These are phyloP conservation scores for Enteromius trimaculatus DNA, from an alignment of 2,797 vertebrate genomes.

Conservation along the genomic window DNA sequence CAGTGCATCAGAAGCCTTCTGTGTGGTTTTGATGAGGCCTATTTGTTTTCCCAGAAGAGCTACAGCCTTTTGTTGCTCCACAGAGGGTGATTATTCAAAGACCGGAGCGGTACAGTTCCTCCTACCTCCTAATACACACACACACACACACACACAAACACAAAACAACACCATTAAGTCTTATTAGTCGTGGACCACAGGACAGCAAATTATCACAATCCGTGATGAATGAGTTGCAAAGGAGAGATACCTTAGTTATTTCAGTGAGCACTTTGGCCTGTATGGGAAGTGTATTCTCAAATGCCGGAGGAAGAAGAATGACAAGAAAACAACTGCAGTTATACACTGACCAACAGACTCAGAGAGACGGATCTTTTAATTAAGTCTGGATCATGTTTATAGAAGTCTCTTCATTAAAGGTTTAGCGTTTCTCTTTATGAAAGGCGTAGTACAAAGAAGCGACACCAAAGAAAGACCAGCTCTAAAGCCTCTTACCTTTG, in stretches of 20 bases:
- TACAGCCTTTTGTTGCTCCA: constrained; percentile 37
- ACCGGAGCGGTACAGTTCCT: constrained; percentile 56
- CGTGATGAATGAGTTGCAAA: constrained; percentile 36
- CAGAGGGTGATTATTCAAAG: constrained; percentile 71
- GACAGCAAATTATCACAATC: constrained; percentile 55
- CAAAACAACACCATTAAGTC: constrained; percentile 49
- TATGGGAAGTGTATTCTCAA: not conserved
- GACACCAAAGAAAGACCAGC: not conserved
- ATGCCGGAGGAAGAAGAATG: constrained; percentile 3
- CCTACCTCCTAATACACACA: constrained; percentile 66
- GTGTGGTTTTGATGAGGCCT: constrained; percentile 32
- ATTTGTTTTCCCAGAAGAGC: constrained; percentile 42
- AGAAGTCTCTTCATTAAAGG: constrained; percentile 36
- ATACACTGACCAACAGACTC: constrained; percentile 12
- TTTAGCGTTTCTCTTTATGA: constrained; percentile 17
- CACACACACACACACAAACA: too few species aligned
- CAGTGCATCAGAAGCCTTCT: constrained; percentile 2
- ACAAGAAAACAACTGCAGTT: not conserved
- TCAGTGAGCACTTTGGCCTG: constrained; percentile 22
- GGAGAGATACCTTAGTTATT: not conserved
- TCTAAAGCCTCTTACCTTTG: constrained; percentile 46
- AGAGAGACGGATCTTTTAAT: constrained; percentile 46
- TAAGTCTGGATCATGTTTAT: constrained; percentile 46
- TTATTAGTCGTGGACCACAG: constrained; percentile 51
- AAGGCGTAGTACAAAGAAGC: constrained; percentile 23